These are phyloP conservation scores for Drosophila tristis DNA, from an alignment of 1,140 invertebrate genomes.

Conservation along the genomic window DNA sequence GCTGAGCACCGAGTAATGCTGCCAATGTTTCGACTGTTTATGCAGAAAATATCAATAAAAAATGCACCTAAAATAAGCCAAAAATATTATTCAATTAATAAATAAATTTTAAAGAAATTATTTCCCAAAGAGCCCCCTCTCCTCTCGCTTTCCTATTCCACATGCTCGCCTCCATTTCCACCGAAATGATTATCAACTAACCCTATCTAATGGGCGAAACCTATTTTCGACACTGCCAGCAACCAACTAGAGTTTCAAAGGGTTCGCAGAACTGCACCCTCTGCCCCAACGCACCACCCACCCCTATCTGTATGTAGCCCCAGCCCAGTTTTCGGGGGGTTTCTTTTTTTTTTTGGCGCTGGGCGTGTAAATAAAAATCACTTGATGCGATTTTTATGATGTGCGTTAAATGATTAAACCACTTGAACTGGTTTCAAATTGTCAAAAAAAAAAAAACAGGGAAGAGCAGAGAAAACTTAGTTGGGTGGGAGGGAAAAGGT, in stretches of 20 bases:
- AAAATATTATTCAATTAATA: no score
- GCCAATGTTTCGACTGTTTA: no score
- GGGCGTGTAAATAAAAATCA: conserved; percentile 78
- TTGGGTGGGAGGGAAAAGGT: conserved; percentile 17
- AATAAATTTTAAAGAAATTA: no score
- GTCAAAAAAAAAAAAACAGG: conserved; percentile 49
- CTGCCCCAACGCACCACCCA: neutral
- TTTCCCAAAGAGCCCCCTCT: no score
- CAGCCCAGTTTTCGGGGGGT: conserved; percentile 15
- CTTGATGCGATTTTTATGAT: conserved; percentile 82
- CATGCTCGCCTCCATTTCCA: no score
- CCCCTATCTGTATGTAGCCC: neutral
- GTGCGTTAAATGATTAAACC: conserved; percentile 82
- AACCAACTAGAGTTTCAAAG: conserved; percentile 58
- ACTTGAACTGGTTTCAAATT: conserved; percentile 82
- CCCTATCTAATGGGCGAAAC: conserved; percentile 32
- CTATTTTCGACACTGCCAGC: conserved; percentile 19
- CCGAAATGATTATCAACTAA: conserved; percentile 28
- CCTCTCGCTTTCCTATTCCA: no score
- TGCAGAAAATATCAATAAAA: no score
- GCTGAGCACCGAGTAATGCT: no score
- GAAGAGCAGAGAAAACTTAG: neutral
- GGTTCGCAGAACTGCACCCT: conserved; percentile 31
- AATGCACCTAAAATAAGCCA: no score
- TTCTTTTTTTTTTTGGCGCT: conserved; percentile 50